Evolutionary conservation across 1,140 invertebrate genomes (phyloP), one percentile per base, ranked within the genome.

Genomic region (Caerostris darwini): DNA sequence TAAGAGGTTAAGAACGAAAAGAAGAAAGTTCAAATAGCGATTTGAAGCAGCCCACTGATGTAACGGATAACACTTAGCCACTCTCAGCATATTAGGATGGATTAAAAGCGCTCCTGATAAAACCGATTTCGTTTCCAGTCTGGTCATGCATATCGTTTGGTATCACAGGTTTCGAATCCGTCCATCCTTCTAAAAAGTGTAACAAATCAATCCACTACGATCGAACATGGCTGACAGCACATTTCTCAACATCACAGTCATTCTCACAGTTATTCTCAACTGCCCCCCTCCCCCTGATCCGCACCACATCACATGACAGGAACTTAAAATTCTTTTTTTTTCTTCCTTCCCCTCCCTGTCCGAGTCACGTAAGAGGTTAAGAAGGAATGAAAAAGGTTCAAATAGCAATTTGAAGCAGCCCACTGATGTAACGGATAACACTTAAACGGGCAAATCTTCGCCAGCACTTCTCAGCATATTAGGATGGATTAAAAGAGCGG

Each of bases 341-440:
- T 83, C 82, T 54, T 83, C 82, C 82, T 56, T 59, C 64, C 34
- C 10, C 59, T 34, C 6, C 2, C 8, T 61, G 34, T 64, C 50
- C 58, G 7, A 19, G 58, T 61, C 59, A 87, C 85, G 58, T 64
- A 50, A 87, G 8, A 87, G 85, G 85, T 87, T 87, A 59, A 50
- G 7, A 57, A 17, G 53, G 3, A 54, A 69, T 34, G n/a, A 34
- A 61, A 64, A 34, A 34, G 59, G 85, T 87, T 87, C 85, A 87
- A 87, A 64, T 34, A 34, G 85, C 85, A 61, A 14, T 59, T 87
- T 83, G 8, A 61, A 34, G 58, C 56, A 58, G 10, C 54, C 82
- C 8, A 17, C 17, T 58, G 82, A 83, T 83, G 53, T 56, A 83
- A 57, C 54, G 82, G 82, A 83, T 83, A 83, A 83, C 7, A 5